Percentiles rank a stretch among this genome's conserved stretches.
Evolutionary conservation across 2,888 invertebrate species (phyloP).

Genomic region (Melanargia galathea): DNA sequence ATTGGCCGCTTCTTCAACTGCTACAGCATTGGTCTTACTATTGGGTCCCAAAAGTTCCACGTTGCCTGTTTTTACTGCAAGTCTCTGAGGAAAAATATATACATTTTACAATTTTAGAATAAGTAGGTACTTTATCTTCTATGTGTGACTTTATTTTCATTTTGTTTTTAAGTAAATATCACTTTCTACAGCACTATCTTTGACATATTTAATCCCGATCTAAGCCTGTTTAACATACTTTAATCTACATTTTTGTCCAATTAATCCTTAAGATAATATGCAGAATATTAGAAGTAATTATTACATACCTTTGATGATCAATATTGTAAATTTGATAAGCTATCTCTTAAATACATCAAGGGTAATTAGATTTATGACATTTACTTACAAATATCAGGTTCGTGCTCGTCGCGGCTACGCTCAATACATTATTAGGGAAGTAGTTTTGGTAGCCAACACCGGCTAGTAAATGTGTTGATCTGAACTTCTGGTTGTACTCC

Average conservation of each 20-base stretch:
- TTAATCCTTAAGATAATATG: background rate
- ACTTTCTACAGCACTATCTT: background rate
- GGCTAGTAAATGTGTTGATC: conserved; percentile 63
- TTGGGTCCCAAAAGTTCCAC: conserved; percentile 32
- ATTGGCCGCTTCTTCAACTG: background rate
- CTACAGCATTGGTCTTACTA: background rate
- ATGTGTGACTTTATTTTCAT: no score
- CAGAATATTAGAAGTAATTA: background rate
- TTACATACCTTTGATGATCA: background rate
- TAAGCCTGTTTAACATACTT: background rate
- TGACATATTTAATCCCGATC: background rate
- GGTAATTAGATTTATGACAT: background rate
- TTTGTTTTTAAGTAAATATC: no score
- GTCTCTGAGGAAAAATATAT: conserved; percentile 8
- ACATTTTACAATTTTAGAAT: background rate
- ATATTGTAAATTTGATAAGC: background rate
- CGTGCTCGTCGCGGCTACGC: conserved; percentile 44
- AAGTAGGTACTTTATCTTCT: no score
- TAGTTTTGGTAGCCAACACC: conserved; percentile 59
- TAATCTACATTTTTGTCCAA: background rate
- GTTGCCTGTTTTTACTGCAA: conserved; percentile 21
- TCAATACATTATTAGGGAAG: conserved; percentile 52
- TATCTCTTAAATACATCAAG: no score
- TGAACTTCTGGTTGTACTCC: conserved; percentile 62
- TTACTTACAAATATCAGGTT: conserved; percentile 50